Evolutionary conservation across 2,888 invertebrate genomes (phyloP).

Genomic region (Heliconius aoede): DNA sequence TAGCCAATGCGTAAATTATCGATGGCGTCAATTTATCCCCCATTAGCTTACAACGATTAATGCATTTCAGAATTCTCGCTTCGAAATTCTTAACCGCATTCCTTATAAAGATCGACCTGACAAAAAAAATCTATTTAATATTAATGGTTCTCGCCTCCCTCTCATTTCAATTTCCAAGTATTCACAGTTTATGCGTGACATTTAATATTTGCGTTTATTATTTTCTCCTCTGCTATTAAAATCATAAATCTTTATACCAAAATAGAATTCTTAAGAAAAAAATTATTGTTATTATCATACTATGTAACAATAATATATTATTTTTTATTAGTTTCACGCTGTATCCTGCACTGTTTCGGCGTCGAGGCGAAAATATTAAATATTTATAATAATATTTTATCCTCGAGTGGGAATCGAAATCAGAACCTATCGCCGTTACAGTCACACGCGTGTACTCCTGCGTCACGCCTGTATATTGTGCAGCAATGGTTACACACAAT

Average conservation of each 20-base stretch:
- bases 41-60: conserved; percentile 48
- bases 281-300: not conserved
- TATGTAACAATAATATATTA: not conserved
- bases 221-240: conserved; percentile 2
- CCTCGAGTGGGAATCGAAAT: too few species aligned
- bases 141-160: conserved; percentile 30
- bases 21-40: conserved; percentile 59
- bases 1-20: conserved; percentile 63
- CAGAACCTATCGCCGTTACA: too few species aligned
- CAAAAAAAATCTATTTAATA: conserved; percentile 30
- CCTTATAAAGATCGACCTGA: conserved; percentile 31
- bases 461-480: too few species aligned
- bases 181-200: conserved; percentile 6
- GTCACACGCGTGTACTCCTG: too few species aligned
- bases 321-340: too few species aligned
- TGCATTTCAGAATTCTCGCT: conserved; percentile 32
- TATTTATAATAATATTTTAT: too few species aligned
- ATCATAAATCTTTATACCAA: not conserved
- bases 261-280: not conserved
- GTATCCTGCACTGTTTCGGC: too few species aligned
- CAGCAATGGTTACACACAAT: not conserved
- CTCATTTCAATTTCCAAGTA: conserved; percentile 23
- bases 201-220: conserved; percentile 10
- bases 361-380: too few species aligned
- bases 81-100: conserved; percentile 30